Evolutionary conservation across 92 coral and sea anemone species (phyloP), one percentile per base, ranked within the genome.

Genomic region (Montipora capitata): DNA sequence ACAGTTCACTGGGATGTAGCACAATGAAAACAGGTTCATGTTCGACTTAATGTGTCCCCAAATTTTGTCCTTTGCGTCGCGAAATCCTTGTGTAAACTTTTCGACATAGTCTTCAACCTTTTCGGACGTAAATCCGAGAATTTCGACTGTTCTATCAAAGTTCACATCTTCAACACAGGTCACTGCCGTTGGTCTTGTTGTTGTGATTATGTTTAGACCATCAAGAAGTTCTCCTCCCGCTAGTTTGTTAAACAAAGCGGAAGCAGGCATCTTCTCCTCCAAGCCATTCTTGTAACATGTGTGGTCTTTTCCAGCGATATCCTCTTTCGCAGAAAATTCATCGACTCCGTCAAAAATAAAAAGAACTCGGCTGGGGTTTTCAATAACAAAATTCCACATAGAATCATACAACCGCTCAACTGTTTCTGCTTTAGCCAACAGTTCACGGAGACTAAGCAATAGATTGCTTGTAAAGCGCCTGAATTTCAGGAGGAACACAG

Each of bases 291-390:
- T 8, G 48, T 35, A 18, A 39, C 4, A 7, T 15, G 7, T 13
- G 14, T 27, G 3, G 11, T 45, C 41, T 14, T 63, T 78, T 4
- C 13, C 8, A 3, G 67, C 77, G 51, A 90, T 82, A 5, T 79
- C 86, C 5, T 12, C 41, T 9, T 68, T 64, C 0, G 56, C 17
- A 42, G 51, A 14, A 11, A 74, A 74, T 71, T 90, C 94, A 27
- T 90, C 94, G 6, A 90, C 7, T 38, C 94, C 94, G 59, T 90
- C 94, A 40, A 90, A 85, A 17, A 90, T 51, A 7, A 90, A 49
- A 11, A 90, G 68, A 5, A 72, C 65, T 5, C 48, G 40, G 1
- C 10, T 41, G 35, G 93, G 83, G 76, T 85, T 78, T 0, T 57
- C 11, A 7, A 67, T 17, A 6, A 85, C 62, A 17, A 18, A 18